Percentiles rank a stretch among this genome's conserved stretches.
Evolutionary conservation across 2,888 invertebrate genomes (phyloP).

Genomic region (Ennomos erosarius): DNA sequence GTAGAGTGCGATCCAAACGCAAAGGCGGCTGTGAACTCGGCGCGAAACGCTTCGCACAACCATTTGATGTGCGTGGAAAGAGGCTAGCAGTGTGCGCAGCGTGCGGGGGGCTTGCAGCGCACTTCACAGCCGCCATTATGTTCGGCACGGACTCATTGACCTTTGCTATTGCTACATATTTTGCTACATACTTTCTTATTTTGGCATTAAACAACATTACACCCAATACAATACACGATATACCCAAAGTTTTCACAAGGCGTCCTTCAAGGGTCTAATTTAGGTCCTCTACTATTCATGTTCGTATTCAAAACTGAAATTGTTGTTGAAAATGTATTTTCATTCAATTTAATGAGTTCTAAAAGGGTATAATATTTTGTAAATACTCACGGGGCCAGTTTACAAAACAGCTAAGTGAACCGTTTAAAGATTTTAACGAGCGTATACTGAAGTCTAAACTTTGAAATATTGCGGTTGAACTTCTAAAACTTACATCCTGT

Average conservation of each 20-base stretch:
- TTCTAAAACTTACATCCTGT: constrained; percentile 55
- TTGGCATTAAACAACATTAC: too few species aligned
- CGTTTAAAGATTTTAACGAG: constrained; percentile 57
- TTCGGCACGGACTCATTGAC: too few species aligned
- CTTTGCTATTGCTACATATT: too few species aligned
- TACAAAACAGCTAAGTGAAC: constrained; percentile 58
- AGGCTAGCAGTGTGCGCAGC: too few species aligned
- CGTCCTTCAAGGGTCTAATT: neutral
- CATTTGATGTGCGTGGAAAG: too few species aligned
- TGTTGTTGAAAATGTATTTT: constrained; percentile 14
- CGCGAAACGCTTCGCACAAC: too few species aligned
- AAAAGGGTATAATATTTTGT: constrained; percentile 67
- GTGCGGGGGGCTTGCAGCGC: too few species aligned
- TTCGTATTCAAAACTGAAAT: constrained; percentile 3
- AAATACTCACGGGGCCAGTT: constrained; percentile 63
- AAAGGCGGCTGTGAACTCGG: too few species aligned
- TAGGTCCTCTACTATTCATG: constrained; percentile 6
- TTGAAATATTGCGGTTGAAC: constrained; percentile 40
- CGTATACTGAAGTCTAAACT: constrained; percentile 49
- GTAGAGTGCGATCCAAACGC: too few species aligned
- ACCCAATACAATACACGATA: too few species aligned
- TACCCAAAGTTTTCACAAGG: neutral
- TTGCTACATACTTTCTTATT: too few species aligned
- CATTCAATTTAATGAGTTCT: constrained; percentile 52
- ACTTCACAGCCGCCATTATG: too few species aligned